Evolutionary conservation across 2,797 vertebrate species (phyloP).

Genomic region (Liparis tanakae): DNA sequence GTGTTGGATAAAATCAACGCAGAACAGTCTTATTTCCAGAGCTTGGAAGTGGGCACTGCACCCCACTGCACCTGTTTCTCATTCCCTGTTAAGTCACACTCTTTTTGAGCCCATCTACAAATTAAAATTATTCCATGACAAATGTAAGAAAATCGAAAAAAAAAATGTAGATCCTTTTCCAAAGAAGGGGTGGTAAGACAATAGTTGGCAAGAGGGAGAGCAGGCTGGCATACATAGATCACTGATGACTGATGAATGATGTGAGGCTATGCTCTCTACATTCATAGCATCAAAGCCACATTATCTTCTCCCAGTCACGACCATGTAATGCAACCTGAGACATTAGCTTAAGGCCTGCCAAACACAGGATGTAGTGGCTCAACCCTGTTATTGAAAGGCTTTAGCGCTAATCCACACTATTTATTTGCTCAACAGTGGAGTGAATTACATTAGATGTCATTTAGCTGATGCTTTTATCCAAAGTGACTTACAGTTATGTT

Average conservation of each 20-base stretch:
- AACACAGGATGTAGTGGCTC: constrained; percentile 41
- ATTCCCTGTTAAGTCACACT: constrained; percentile 53
- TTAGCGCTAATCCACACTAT: constrained; percentile 35
- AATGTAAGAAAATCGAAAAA: constrained; percentile 62
- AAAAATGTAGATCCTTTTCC: constrained; percentile 4
- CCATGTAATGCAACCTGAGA: constrained; percentile 19
- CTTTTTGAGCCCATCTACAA: constrained; percentile 37
- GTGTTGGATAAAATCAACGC: neutral
- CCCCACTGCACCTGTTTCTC: constrained; percentile 61
- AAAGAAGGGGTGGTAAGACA: constrained; percentile 22
- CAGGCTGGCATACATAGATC: constrained; percentile 23
- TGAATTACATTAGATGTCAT: no score
- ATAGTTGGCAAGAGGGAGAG: constrained; percentile 5
- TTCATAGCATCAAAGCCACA: constrained; percentile 21
- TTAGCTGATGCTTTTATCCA: no score
- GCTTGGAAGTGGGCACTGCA: constrained; percentile 39
- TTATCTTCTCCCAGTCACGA: constrained; percentile 34
- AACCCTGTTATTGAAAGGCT: constrained; percentile 45
- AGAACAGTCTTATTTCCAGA: constrained; percentile 39
- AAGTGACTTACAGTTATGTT: no score
- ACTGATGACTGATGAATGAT: constrained; percentile 23
- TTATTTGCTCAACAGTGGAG: constrained; percentile 18
- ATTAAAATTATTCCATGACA: constrained; percentile 67
- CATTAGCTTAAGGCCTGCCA: constrained; percentile 33
- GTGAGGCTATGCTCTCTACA: constrained; percentile 11